Percentiles rank a stretch among this genome's conserved stretches.
phyloP scores from a whole-genome alignment of 2,113 vertebrate genomes.

The Sceloporus undulatus region DNA sequence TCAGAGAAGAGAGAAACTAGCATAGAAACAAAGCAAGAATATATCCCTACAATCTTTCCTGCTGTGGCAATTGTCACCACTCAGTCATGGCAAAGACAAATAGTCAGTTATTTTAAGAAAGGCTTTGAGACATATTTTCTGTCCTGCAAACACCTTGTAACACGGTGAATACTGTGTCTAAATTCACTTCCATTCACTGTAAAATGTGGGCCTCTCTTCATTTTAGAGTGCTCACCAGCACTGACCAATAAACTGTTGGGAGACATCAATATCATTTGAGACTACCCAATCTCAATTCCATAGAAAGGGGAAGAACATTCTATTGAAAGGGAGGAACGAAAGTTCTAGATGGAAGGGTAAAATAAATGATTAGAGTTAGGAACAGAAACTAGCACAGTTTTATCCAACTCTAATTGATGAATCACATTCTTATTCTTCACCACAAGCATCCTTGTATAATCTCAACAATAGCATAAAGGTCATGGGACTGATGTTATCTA shows the following conservation, averaged over 20 bases:
- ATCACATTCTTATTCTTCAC: neutral
- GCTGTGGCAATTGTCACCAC: neutral
- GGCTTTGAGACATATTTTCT: neutral
- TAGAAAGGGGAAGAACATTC: neutral
- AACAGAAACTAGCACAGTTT: neutral
- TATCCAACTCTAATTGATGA: neutral
- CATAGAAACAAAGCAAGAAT: neutral
- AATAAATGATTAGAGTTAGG: neutral
- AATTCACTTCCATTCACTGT: neutral
- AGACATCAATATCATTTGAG: neutral
- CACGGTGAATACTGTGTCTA: neutral
- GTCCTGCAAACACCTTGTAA: conserved; percentile 1
- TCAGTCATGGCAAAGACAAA: neutral
- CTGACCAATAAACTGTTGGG: conserved; percentile 8
- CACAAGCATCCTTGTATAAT: neutral
- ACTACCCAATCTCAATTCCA: neutral
- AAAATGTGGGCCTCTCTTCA: neutral
- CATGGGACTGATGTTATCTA: neutral
- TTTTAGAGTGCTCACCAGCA: neutral
- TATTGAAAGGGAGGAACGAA: neutral
- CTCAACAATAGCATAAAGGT: neutral
- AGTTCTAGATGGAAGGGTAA: neutral
- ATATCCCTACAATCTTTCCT: neutral
- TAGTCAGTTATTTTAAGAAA: neutral
- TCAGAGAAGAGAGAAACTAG: neutral